These are phyloP conservation scores for Rugalucina vietnamica DNA, from an alignment of 2,888 invertebrate species.

Conservation along the genomic window DNA sequence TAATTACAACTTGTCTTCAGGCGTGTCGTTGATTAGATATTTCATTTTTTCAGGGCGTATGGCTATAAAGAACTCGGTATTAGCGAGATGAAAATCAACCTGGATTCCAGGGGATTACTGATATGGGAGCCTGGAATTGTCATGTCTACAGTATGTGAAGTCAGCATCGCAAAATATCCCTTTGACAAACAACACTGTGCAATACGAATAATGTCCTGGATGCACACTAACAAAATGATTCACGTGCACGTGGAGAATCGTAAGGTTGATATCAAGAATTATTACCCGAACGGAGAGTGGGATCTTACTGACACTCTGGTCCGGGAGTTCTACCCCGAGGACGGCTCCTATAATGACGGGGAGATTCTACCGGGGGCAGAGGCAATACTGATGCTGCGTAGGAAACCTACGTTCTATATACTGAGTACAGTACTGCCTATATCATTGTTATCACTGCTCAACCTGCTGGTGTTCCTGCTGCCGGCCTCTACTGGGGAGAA, in stretches of 20 bases:
- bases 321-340: constrained; percentile 40
- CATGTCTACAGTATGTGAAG: constrained; percentile 71
- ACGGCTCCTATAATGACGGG: constrained; percentile 62
- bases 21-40: no score
- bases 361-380: constrained; percentile 68
- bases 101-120: constrained; percentile 60
- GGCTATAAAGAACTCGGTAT: constrained; percentile 70
- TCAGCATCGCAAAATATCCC: constrained; percentile 71
- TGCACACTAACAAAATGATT: constrained; percentile 72
- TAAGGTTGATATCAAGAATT: constrained; percentile 61
- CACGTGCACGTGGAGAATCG: constrained; percentile 61
- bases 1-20: no score
- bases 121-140: constrained; percentile 73
- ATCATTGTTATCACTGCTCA: constrained; percentile 69
- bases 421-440: constrained; percentile 72
- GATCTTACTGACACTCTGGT: constrained; percentile 57
- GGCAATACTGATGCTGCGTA: constrained; percentile 62
- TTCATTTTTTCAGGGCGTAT: constrained; percentile 64
- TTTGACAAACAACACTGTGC: constrained; percentile 72
- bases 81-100: constrained; percentile 69
- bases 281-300: constrained; percentile 73
- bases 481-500: constrained; percentile 72
- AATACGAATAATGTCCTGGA: constrained; percentile 73
- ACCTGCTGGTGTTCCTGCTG: constrained; percentile 70
- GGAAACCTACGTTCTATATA: constrained; percentile 71